phyloP scores from a whole-genome alignment of 2,888 invertebrate species.

The Tinea pellionella region DNA sequence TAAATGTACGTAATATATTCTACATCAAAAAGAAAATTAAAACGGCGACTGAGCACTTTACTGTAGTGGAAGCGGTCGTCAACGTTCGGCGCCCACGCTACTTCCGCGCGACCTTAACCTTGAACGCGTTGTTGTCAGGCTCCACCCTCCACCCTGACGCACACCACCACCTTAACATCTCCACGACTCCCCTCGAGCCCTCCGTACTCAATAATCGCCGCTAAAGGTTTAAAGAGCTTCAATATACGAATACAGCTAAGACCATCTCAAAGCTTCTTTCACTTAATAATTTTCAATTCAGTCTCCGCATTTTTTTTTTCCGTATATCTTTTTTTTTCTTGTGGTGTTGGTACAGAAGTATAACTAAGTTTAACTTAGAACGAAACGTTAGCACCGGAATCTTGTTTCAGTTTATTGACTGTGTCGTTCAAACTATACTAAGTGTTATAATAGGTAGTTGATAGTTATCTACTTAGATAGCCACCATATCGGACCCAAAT shows the following conservation, averaged over 20 bases:
- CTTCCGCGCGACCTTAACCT: slow-evolving; percentile 56
- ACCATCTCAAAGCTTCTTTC: neutral
- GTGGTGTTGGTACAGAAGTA: too few relatives aligned
- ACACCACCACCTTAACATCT: slow-evolving; percentile 15
- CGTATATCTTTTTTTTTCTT: too few relatives aligned
- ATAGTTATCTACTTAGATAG: too few relatives aligned
- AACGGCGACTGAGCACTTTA: neutral
- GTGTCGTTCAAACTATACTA: too few relatives aligned
- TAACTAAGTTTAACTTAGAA: too few relatives aligned
- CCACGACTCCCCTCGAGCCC: slow-evolving; percentile 23
- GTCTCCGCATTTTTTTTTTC: neutral
- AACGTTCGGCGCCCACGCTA: slow-evolving; percentile 17
- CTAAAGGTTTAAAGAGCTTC: slow-evolving; percentile 5
- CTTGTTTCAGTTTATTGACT: too few relatives aligned
- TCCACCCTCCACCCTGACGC: slow-evolving; percentile 24
- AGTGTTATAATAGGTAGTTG: too few relatives aligned
- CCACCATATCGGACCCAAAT: too few relatives aligned
- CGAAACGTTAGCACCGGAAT: too few relatives aligned
- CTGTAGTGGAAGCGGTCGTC: neutral
- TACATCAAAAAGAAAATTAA: neutral
- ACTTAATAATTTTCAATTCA: neutral
- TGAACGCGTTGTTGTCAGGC: slow-evolving; percentile 61
- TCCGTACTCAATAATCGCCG: slow-evolving; percentile 15
- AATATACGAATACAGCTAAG: neutral
- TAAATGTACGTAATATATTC: too few relatives aligned